Evolutionary conservation across 2,113 vertebrate species (phyloP), one percentile per base, ranked within the genome.

Genomic region (Heloderma charlesbogerti): DNA sequence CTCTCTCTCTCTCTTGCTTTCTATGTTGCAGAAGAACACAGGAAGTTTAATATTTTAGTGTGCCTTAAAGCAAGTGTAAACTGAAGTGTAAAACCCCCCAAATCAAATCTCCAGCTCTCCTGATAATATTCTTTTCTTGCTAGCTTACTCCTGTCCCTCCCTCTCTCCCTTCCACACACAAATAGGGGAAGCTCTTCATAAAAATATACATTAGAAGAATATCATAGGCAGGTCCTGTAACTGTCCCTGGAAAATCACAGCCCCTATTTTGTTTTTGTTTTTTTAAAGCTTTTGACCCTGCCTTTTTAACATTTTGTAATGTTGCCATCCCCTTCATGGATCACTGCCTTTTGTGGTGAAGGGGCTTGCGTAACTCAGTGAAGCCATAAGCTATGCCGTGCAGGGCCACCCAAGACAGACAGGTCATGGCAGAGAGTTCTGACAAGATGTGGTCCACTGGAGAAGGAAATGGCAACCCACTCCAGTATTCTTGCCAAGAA

Each of bases 51-150:
- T 82, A 82, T 83, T 83, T 83, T 63, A 83, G n/a, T 63, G 81
- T 63, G 81, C 81, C 81, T 83, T 63, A 83, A 63, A 83, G 81
- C 81, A 83, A 63, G n/a, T 83, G 81, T 83, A 63, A 40, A 37
- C 81, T 63, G 57, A 83, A 83, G 57, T 63, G 81, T 83, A 83
- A 63, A 4, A 82, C 57, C 54, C 57, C 60, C 81, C 57, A 40
- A 83, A 60, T 60, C 18, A 57, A 83, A 63, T n/a, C 20, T 83
- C 57, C 81, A 60, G 10, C 20, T 83, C 22, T 83, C 81, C 57
- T 63, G 57, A 63, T 83, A n/a, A 40, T 83, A 83, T 60, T 81
- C 80, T 40, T 83, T 83, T 83, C 81, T 83, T 83, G 54, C 22
- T 69, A 27, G 25, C 9, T 31, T 69, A 31, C 67, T 51, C 27